phyloP scores from a whole-genome alignment of 2,888 invertebrate genomes.

The Xanthia icteritia region DNA sequence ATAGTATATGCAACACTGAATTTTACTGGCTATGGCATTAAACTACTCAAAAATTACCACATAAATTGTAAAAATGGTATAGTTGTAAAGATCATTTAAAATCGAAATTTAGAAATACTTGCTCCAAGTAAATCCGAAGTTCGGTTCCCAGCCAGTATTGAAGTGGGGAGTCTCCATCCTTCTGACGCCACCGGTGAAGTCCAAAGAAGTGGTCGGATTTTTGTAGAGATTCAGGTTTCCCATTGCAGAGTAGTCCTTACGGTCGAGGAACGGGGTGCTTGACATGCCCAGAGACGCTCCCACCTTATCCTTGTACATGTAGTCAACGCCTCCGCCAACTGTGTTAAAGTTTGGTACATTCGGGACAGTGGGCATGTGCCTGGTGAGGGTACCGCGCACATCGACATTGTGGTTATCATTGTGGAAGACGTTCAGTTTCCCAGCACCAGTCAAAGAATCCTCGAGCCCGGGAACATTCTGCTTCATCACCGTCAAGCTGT shows the following conservation, averaged over 20 bases:
- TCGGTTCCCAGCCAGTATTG: constrained; percentile 64
- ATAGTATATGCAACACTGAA: neutral
- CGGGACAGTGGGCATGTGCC: constrained; percentile 48
- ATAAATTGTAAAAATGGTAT: neutral
- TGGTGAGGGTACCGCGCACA: constrained; percentile 49
- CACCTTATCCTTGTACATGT: constrained; percentile 47
- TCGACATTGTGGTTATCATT: constrained; percentile 40
- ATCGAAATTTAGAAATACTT: constrained; percentile 43
- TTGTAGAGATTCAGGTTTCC: constrained; percentile 53
- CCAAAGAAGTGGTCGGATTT: constrained; percentile 19
- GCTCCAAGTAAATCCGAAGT: constrained; percentile 42
- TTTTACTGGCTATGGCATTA: neutral
- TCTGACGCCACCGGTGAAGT: constrained; percentile 39
- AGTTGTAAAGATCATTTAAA: neutral
- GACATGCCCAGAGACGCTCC: constrained; percentile 56
- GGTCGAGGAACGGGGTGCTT: constrained; percentile 61
- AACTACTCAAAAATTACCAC: neutral
- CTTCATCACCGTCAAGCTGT: constrained; percentile 35
- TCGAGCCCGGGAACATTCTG: constrained; percentile 33
- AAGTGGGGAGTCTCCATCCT: constrained; percentile 60
- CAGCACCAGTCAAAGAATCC: constrained; percentile 31
- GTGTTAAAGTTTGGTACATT: constrained; percentile 55
- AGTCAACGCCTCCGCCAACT: constrained; percentile 58
- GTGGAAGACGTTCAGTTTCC: constrained; percentile 42
- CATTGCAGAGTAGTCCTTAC: constrained; percentile 64